Conservation (phyloP, 2,113 vertebrate genomes). For the Gallinago paraguaiae region DNA sequence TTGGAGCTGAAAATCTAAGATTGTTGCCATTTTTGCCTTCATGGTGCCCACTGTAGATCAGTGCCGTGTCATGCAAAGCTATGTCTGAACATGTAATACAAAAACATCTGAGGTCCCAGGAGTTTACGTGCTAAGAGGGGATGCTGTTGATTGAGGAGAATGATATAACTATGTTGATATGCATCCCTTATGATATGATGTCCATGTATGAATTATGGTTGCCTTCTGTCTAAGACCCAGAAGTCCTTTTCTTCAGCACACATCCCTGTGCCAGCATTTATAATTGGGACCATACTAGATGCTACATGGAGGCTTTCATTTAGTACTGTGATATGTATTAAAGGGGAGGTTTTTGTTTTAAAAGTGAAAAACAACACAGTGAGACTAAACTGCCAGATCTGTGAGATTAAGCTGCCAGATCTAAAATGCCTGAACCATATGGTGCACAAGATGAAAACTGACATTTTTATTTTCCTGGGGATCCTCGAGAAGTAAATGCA, state of each 20-base stretch:
- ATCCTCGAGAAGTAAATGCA: conserved; percentile 18
- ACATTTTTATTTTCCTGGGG: conserved; percentile 50
- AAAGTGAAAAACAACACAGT: not conserved
- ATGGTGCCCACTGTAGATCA: not conserved
- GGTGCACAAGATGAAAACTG: conserved; percentile 13
- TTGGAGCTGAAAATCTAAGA: not conserved
- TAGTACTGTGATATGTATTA: not conserved
- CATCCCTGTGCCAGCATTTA: not conserved
- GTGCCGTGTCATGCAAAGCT: not conserved
- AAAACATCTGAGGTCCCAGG: not conserved
- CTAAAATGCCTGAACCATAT: not conserved
- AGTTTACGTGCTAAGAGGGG: not conserved
- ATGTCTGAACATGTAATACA: not conserved
- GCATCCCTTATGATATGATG: not conserved
- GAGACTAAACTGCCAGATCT: not conserved
- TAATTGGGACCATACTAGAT: not conserved
- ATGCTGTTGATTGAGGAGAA: not conserved
- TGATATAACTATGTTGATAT: not conserved
- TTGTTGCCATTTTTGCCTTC: not conserved
- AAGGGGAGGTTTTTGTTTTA: not conserved
- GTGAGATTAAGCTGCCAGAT: not conserved
- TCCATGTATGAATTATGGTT: not conserved
- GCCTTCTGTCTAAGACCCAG: not conserved
- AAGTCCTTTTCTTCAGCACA: not conserved
- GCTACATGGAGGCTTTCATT: not conserved